Evolutionary conservation across 1,140 invertebrate genomes (phyloP), one percentile per base, ranked within the genome.

Genomic region (Popillia japonica): DNA sequence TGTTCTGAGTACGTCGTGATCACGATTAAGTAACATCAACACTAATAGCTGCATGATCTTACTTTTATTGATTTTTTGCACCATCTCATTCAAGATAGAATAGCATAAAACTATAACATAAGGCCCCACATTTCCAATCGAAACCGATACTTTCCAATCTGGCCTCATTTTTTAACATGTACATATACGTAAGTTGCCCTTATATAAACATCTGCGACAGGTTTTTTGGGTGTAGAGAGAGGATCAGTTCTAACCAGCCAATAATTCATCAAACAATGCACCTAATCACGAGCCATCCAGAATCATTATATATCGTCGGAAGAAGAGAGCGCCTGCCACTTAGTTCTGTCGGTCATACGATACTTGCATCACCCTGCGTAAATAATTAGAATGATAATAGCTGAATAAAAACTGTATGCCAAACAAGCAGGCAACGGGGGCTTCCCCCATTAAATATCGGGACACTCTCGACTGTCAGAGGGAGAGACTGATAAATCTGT

Each of bases 361-460:
- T 77, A 83, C 81, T 79, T 68, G 61, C 61, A 55, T 79, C 80
- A 79, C 79, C 79, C 76, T 78, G 72, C 80, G 79, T 80, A 79
- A 82, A 83, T 83, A 83, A 83, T 83, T 83, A 83, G 80, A 82
- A 83, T 81, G 82, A 83, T 83, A 83, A 83, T 83, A 81, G 81
- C 64, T 75, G 80, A 80, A 81, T 82, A 83, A 83, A 83, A 83
- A 83, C 77, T 79, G 77, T 79, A 79, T 74, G 80, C 78, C 80
- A 82, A 81, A 82, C 81, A 82, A 81, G 78, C 79, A 75, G 68
- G 74, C 75, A 34, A 2, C 27, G 75, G 76, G 75, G 76, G 72
- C 77, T 78, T 76, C 80, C 80, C 80, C 79, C 61, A 68, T 68
- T 79, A 78, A 78, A 77, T 73, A 79, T 80, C 78, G 61, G 80